phyloP scores from a whole-genome alignment of 2,888 invertebrate species.

The Eledona agricola region DNA sequence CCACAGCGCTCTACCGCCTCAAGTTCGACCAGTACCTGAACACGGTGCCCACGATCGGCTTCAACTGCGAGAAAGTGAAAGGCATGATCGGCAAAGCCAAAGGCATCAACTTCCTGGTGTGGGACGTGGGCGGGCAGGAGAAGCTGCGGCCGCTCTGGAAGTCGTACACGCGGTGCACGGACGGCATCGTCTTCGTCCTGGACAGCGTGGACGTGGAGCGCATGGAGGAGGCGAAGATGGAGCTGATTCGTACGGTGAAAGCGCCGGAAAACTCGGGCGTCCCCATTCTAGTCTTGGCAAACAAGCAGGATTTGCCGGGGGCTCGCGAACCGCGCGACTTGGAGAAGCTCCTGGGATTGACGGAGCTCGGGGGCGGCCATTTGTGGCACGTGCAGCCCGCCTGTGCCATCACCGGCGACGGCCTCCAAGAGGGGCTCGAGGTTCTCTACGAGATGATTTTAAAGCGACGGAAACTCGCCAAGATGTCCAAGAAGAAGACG shows the following conservation, averaged over 20 bases:
- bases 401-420: constrained; percentile 97
- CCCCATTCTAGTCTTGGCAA: constrained; percentile 92
- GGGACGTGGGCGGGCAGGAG: constrained; percentile 98
- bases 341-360: constrained; percentile 85
- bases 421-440: constrained; percentile 94
- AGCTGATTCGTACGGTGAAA: constrained; percentile 89
- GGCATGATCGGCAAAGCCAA: constrained; percentile 91
- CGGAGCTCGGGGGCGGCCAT: constrained; percentile 76
- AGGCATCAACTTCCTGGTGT: constrained; percentile 89
- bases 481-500: constrained; percentile 82
- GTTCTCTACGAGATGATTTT: constrained; percentile 94
- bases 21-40: constrained; percentile 98
- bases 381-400: constrained; percentile 93
- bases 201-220: constrained; percentile 94
- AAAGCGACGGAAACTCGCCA: constrained; percentile 90
- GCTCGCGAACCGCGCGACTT: constrained; percentile 88
- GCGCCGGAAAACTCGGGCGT: constrained; percentile 92
- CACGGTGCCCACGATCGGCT: constrained; percentile 96
- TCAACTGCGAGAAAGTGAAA: constrained; percentile 96
- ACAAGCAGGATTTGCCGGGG: constrained; percentile 95
- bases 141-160: constrained; percentile 96
- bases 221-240: constrained; percentile 98
- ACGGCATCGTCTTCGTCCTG: constrained; percentile 95
- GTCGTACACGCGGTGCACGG: constrained; percentile 94
- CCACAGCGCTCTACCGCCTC: constrained; percentile 93